Conservation (phyloP, 2,888 invertebrate genomes). For the Diloba caeruleocephala region DNA sequence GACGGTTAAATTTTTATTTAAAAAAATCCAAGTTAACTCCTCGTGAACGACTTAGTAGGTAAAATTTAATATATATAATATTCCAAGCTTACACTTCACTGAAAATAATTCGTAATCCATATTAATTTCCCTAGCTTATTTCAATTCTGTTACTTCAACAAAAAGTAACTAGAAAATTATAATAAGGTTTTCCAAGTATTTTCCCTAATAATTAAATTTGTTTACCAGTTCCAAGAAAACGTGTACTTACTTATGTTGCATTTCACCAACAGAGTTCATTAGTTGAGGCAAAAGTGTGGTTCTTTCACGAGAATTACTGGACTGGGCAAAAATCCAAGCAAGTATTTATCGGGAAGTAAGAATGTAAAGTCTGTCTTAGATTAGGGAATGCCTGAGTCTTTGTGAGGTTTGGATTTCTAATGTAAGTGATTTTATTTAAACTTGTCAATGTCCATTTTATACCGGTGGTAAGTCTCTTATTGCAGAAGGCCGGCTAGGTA, state of each 20-base stretch:
- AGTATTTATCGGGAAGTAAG: conserved; percentile 38
- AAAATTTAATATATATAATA: too few relatives aligned
- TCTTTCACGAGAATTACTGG: conserved; percentile 37
- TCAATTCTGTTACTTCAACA: too few relatives aligned
- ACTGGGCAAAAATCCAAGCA: conserved; percentile 48
- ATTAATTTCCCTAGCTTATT: too few relatives aligned
- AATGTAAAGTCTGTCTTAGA: conserved; percentile 28
- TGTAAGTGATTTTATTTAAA: background rate
- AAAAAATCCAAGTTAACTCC: too few relatives aligned
- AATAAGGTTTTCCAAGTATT: conserved; percentile 5
- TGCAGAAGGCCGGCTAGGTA: too few relatives aligned
- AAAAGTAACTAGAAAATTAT: too few relatives aligned
- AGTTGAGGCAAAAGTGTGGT: conserved; percentile 39
- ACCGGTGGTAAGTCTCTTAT: too few relatives aligned
- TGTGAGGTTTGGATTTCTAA: background rate
- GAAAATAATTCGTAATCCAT: too few relatives aligned
- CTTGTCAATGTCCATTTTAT: too few relatives aligned
- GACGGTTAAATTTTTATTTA: too few relatives aligned
- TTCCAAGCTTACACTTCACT: too few relatives aligned
- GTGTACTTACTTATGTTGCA: conserved; percentile 8
- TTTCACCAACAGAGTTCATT: conserved; percentile 39
- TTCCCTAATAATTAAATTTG: conserved; percentile 34
- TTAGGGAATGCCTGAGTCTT: conserved; percentile 26
- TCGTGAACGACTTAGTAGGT: too few relatives aligned
- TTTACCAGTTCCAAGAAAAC: conserved; percentile 35